Base-by-base conservation (phyloP, 2,113 vertebrate species). In the Gorsachius goisagi region DNA sequence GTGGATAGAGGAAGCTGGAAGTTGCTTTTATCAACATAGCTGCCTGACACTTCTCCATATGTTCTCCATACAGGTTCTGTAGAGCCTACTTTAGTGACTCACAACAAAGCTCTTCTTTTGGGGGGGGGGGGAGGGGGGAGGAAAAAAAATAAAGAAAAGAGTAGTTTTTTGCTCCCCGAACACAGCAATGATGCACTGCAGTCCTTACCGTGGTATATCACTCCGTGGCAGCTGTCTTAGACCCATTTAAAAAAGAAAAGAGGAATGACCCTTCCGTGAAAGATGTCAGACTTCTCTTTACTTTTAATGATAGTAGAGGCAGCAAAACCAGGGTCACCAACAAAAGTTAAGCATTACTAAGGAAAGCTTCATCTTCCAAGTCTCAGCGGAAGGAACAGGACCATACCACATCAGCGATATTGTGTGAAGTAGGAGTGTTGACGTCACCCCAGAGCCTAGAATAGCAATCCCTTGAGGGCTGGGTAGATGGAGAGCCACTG, bases 371-470 rank as follows among this genome's bases (percentile, higher is more conserved):
- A 72, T 56, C 11, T 62, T 59, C 47, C 4, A 12, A 80, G 41
- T 39, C 41, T 82, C 45, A 76, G 62, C 58, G 55, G 81, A 66
- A 82, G 71, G 33, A 81, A 77, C 6, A 41, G 62, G 90, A 45
- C 73, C 59, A 53, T 45, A 82, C 52, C 76, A 81, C 73, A 75
- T 81, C 76, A 89, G 88, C 12, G 21, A 45, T 68, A 41, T 8
- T 3, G 0, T 3, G 7, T 69, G 83, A 81, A 83, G 60, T 6
- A 47, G 44, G 62, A 89, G n/a, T 9, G 53, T 33, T 95, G 95
- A 95, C 71, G 14, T 95, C 93, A 96, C 77, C 28, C 49, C n/a
- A 44, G 76, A 56, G 76, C 94, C 76, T 79, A 50, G 94, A 96
- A 97, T 88, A 93, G 89, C 73, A 60, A 9, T 95, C 91, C 84